A percentile compares a stretch with the other conserved stretches of the same genome.
These are phyloP conservation scores for Brachyrhaphis roseni DNA, from an alignment of 2,797 vertebrate species.

Conservation along the genomic window DNA sequence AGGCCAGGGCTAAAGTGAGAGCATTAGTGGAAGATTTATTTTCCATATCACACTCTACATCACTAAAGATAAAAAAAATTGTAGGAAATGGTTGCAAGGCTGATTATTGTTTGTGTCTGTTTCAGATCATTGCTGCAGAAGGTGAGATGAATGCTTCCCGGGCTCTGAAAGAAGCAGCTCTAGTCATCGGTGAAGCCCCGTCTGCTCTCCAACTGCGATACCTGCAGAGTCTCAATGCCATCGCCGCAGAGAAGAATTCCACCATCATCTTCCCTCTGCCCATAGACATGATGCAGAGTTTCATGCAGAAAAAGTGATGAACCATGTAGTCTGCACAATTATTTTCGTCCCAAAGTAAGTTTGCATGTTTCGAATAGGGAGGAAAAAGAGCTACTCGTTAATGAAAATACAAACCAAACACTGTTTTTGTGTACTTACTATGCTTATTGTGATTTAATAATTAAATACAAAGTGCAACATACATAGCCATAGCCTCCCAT, in stretches of 20 bases:
- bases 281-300: slow-evolving; percentile 76
- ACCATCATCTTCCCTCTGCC: slow-evolving; percentile 84
- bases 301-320: slow-evolving; percentile 58
- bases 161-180: slow-evolving; percentile 82
- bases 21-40: background rate
- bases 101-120: slow-evolving; percentile 4
- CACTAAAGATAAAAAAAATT: background rate
- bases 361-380: background rate
- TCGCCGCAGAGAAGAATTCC: slow-evolving; percentile 82
- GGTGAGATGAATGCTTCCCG: slow-evolving; percentile 84
- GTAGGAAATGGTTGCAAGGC: background rate
- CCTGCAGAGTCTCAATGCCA: slow-evolving; percentile 81
- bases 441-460: slow-evolving; percentile 70
- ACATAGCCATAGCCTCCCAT: slow-evolving; percentile 66
- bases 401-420: slow-evolving; percentile 23
- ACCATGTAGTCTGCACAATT: background rate
- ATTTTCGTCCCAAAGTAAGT: background rate
- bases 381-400: background rate
- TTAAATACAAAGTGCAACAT: slow-evolving; percentile 81
- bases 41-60: background rate
- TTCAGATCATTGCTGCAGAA: slow-evolving; percentile 82
- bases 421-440: slow-evolving; percentile 28
- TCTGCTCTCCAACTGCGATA: slow-evolving; percentile 82
- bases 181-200: slow-evolving; percentile 81
- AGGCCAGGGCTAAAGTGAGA: slow-evolving; percentile 82